phyloP scores from a whole-genome alignment of 2,797 vertebrate species.

The Falco berigora region DNA sequence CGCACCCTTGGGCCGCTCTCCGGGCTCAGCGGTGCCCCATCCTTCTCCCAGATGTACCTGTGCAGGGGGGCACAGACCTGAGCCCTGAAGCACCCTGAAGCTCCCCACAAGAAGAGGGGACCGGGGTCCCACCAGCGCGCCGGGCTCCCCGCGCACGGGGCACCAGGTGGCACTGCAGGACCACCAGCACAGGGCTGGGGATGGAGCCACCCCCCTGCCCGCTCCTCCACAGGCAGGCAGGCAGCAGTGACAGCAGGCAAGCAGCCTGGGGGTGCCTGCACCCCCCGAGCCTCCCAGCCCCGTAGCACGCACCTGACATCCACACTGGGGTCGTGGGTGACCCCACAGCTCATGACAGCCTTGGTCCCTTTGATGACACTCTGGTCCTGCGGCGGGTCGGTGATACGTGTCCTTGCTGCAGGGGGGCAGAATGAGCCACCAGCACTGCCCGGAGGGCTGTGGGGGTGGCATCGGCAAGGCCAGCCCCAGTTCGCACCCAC shows the following conservation, averaged over 20 bases:
- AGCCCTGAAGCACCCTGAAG: background rate
- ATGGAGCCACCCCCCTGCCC: background rate
- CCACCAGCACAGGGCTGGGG: background rate
- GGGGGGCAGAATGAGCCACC: background rate
- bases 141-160: fast-evolving
- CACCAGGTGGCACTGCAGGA: constrained; percentile 62
- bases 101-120: background rate
- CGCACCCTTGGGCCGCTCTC: constrained; percentile 81
- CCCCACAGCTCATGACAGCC: constrained; percentile 90
- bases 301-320: constrained; percentile 77
- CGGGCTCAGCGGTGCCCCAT: constrained; percentile 74
- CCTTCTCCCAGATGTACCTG: constrained; percentile 94
- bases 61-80: background rate
- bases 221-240: background rate
- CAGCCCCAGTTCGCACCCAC: background rate
- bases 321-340: constrained; percentile 91
- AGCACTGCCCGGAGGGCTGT: background rate
- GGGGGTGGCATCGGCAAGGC: background rate
- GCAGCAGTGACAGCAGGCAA: background rate
- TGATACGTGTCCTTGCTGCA: constrained; percentile 90
- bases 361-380: constrained; percentile 98
- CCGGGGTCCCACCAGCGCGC: fast-evolving
- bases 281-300: background rate
- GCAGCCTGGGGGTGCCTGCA: fast-evolving
- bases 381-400: constrained; percentile 86